These are phyloP conservation scores for Dipodomys spectabilis DNA, from an alignment of 2,113 vertebrate species.

Conservation along the genomic window DNA sequence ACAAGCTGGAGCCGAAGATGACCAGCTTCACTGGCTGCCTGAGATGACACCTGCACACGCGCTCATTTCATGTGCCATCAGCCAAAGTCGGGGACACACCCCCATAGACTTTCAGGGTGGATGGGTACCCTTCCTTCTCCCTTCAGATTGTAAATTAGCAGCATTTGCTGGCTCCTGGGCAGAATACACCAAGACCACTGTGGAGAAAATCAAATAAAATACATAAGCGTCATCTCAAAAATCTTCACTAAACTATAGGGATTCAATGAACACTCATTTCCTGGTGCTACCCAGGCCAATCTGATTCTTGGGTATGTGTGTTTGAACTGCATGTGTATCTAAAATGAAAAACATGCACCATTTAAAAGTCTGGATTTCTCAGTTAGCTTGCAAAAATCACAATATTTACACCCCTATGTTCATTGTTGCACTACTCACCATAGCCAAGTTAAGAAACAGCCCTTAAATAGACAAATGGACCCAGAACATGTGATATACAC, in stretches of 20 bases:
- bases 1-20: no score
- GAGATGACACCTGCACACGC: accelerated
- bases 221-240: not conserved
- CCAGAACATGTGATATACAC: no score
- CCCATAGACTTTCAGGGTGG: not conserved
- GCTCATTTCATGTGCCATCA: not conserved
- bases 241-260: not conserved
- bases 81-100: not conserved
- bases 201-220: not conserved
- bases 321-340: not conserved
- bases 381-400: not conserved
- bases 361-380: not conserved
- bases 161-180: not conserved
- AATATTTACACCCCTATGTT: no score
- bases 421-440: no score
- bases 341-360: not conserved
- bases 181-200: not conserved
- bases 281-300: not conserved
- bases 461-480: no score
- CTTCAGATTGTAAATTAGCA: not conserved
- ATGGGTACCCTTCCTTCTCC: not conserved
- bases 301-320: not conserved
- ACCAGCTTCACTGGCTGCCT: not conserved
- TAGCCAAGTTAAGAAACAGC: no score
- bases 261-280: not conserved